These are phyloP conservation scores for Gnathonemus longibarbis DNA, from an alignment of 2,113 vertebrate species.

Conservation along the genomic window DNA sequence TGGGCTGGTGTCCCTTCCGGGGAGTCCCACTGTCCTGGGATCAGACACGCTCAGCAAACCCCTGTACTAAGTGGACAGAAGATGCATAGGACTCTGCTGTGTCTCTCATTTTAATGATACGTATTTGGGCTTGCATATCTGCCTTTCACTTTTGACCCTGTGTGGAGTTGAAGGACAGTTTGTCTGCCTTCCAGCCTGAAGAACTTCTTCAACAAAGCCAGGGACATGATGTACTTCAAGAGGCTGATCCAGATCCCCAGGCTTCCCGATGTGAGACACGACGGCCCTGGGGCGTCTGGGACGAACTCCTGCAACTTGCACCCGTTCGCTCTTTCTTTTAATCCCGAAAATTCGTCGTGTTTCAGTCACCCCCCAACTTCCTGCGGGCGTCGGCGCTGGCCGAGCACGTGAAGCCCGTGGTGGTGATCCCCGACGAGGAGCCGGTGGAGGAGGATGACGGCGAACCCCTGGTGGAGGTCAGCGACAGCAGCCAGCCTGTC, in stretches of 20 bases:
- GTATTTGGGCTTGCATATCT: background rate
- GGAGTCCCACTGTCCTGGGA: background rate
- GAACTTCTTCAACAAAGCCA: conserved; percentile 85
- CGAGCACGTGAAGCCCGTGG: conserved; percentile 90
- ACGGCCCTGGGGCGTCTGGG: background rate
- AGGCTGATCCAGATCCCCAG: conserved; percentile 94
- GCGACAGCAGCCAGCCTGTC: conserved; percentile 45
- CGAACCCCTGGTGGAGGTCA: conserved; percentile 82
- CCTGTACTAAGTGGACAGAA: background rate
- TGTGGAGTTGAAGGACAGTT: background rate
- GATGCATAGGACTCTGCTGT: background rate
- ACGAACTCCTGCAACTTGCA: background rate
- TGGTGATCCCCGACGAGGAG: conserved; percentile 81
- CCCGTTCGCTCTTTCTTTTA: background rate
- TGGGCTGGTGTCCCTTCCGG: background rate
- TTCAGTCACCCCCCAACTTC: conserved; percentile 81
- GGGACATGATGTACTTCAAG: conserved; percentile 95
- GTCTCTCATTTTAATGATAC: background rate
- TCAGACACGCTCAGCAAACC: background rate
- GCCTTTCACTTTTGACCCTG: background rate
- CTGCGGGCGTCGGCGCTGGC: conserved; percentile 84
- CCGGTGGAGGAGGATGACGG: conserved; percentile 79
- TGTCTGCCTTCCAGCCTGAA: conserved; percentile 67
- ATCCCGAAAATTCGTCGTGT: background rate
- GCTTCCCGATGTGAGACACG: conserved; percentile 78